These are phyloP conservation scores for Brachyalestes nurse DNA, from an alignment of 2,797 vertebrate species.

Conservation along the genomic window DNA sequence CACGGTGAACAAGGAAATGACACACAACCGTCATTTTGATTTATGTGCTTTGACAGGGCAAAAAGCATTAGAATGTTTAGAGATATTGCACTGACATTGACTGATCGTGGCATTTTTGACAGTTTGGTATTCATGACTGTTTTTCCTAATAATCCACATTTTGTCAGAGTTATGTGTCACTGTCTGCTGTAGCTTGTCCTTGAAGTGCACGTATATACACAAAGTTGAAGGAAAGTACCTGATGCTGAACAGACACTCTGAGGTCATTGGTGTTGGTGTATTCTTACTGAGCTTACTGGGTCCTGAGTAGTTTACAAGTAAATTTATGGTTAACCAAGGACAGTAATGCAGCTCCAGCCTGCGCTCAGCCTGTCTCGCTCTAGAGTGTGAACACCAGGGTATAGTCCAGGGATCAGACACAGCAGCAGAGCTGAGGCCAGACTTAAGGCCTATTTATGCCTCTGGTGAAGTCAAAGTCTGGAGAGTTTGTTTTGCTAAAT, in stretches of 20 bases:
- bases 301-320: slow-evolving; percentile 22
- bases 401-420: not conserved
- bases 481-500: not conserved
- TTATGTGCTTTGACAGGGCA: not conserved
- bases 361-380: slow-evolving; percentile 3
- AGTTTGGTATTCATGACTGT: not conserved
- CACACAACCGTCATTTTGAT: slow-evolving; percentile 18
- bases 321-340: slow-evolving; percentile 26
- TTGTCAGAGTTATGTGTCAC: not conserved
- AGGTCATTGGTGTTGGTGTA: slow-evolving; percentile 70
- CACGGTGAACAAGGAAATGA: slow-evolving; percentile 11
- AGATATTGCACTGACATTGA: not conserved
- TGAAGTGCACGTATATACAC: slow-evolving; percentile 50
- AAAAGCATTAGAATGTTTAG: no score
- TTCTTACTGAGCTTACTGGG: slow-evolving; percentile 24
- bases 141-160: not conserved
- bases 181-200: not conserved
- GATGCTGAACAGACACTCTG: slow-evolving; percentile 72
- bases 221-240: slow-evolving; percentile 70
- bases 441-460: not conserved
- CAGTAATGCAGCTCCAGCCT: not conserved
- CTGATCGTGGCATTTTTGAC: not conserved
- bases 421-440: not conserved
- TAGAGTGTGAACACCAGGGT: not conserved
- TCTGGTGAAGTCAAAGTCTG: not conserved